Conservation (phyloP, 2,888 invertebrate genomes). For the Lithosia quadra region DNA sequence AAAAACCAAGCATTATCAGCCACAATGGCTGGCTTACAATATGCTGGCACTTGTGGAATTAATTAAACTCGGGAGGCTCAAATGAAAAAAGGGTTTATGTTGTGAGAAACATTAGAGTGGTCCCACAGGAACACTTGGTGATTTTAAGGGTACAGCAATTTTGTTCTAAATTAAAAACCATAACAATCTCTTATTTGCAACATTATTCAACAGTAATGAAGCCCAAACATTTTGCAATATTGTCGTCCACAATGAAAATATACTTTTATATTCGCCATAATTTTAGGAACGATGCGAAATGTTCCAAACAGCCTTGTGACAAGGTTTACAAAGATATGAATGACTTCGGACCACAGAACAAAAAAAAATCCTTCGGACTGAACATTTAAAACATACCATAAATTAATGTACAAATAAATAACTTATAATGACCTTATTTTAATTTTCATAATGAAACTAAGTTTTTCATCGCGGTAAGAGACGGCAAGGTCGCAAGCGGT, state of each 20-base stretch:
- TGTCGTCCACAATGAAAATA: conserved; percentile 39
- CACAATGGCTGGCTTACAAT: conserved; percentile 54
- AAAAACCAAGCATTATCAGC: conserved; percentile 41
- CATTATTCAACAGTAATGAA: conserved; percentile 26
- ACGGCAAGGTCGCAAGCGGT: conserved; percentile 54
- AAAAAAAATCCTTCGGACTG: too few relatives aligned
- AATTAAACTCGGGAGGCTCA: conserved; percentile 62
- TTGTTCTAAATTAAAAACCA: conserved; percentile 58
- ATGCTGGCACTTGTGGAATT: conserved; percentile 58
- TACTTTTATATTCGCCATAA: conserved; percentile 41
- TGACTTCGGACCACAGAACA: too few relatives aligned
- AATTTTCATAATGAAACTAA: conserved; percentile 57
- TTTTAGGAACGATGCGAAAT: conserved; percentile 27
- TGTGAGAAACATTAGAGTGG: conserved; percentile 49
- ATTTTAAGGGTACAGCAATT: conserved; percentile 55
- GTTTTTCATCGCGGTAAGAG: conserved; percentile 44
- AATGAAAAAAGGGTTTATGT: conserved; percentile 63
- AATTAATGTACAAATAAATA: conserved; percentile 41
- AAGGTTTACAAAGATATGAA: conserved; percentile 39
- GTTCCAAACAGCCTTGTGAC: conserved; percentile 37
- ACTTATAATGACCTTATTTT: conserved; percentile 42
- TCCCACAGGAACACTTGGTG: conserved; percentile 32
- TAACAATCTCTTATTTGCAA: conserved; percentile 38
- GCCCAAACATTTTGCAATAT: conserved; percentile 3
- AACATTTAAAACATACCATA: conserved; percentile 31